Conservation (phyloP, 1,140 invertebrate species). For the Zaprionus inermis region DNA sequence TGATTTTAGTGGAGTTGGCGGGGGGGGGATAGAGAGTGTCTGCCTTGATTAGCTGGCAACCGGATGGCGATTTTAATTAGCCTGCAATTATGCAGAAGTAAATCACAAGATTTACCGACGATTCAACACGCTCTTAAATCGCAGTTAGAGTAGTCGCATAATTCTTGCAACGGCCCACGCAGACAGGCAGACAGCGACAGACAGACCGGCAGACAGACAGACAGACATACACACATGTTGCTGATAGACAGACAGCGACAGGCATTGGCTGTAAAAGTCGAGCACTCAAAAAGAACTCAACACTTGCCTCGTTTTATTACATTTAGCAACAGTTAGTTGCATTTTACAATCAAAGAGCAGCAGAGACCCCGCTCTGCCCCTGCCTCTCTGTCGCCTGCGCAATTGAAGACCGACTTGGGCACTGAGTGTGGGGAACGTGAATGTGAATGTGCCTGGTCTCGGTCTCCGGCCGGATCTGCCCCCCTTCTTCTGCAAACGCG, state of each 20-base stretch:
- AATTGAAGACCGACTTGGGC: constrained; percentile 40
- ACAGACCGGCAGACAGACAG: neutral
- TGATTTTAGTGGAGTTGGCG: constrained; percentile 36
- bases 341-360: constrained; percentile 43
- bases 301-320: constrained; percentile 64
- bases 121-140: neutral
- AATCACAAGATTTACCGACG: constrained; percentile 4
- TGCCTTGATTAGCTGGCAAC: neutral
- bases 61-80: constrained; percentile 13
- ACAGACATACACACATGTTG: neutral
- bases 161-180: constrained; percentile 23
- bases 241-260: neutral
- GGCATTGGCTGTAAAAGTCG: constrained; percentile 36
- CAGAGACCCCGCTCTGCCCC: neutral
- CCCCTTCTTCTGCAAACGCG: constrained; percentile 46
- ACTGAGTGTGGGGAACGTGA: constrained; percentile 2
- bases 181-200: neutral
- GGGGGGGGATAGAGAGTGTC: neutral
- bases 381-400: constrained; percentile 25
- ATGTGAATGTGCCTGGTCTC: constrained; percentile 14
- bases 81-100: constrained; percentile 3
- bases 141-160: neutral
- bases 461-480: neutral
- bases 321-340: constrained; percentile 73
- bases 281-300: constrained; percentile 35